These are phyloP conservation scores for Dicentrarchus labrax DNA, from an alignment of 2,113 vertebrate genomes.

Conservation along the genomic window DNA sequence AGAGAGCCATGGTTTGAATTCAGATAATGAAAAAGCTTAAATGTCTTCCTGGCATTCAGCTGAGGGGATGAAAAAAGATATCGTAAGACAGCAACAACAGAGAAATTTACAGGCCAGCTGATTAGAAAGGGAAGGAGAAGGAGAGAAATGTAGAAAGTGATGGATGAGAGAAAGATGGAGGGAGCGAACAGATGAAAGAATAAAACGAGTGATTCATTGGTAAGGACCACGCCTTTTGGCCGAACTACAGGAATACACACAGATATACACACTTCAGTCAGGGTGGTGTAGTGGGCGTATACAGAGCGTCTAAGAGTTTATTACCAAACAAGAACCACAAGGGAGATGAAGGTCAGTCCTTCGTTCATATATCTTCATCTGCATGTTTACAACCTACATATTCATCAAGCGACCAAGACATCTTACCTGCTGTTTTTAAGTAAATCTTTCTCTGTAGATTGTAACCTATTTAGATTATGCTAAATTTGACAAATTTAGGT, in stretches of 20 bases:
- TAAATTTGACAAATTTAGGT: background rate
- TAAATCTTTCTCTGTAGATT: background rate
- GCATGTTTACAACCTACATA: slow-evolving; percentile 31
- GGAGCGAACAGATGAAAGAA: slow-evolving; percentile 13
- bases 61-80: background rate
- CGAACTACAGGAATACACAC: slow-evolving; percentile 5
- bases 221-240: slow-evolving; percentile 7
- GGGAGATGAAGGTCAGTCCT: slow-evolving; percentile 52
- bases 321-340: slow-evolving; percentile 2
- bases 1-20: background rate
- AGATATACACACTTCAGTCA: background rate
- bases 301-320: slow-evolving; percentile 45
- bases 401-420: background rate
- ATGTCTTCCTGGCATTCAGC: slow-evolving; percentile 8
- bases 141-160: background rate
- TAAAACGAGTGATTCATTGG: slow-evolving; percentile 46
- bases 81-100: background rate
- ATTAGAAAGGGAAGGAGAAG: background rate
- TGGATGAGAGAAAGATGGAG: background rate
- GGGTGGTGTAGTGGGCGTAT: background rate
- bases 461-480: no score
- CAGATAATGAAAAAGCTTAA: background rate
- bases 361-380: slow-evolving; percentile 40
- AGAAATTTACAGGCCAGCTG: background rate
- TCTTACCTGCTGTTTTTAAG: background rate